phyloP scores from a whole-genome alignment of 2,797 vertebrate genomes.

The Anabacerthia variegaticeps region DNA sequence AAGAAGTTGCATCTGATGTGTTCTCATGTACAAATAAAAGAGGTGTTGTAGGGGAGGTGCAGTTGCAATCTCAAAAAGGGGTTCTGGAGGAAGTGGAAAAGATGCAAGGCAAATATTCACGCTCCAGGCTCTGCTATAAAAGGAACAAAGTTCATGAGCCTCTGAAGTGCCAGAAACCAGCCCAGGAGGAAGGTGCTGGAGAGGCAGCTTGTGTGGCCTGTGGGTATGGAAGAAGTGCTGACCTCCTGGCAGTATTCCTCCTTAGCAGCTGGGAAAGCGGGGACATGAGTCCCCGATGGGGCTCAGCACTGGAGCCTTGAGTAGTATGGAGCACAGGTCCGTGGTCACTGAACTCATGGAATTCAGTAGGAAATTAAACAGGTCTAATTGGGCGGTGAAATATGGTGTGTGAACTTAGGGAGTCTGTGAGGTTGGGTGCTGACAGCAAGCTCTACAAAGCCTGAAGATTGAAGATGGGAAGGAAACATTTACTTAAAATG shows the following conservation, averaged over 20 bases:
- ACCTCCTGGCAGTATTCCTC: not conserved
- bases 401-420: accelerated
- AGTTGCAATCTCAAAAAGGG: not conserved
- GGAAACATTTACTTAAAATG: not conserved
- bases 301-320: not conserved
- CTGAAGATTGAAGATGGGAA: not conserved
- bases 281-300: not conserved
- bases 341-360: accelerated
- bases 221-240: not conserved
- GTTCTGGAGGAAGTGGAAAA: not conserved
- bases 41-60: not conserved
- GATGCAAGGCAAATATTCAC: not conserved
- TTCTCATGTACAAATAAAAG: not conserved
- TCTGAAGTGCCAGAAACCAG: not conserved
- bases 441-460: not conserved
- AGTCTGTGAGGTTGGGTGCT: not conserved
- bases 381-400: not conserved
- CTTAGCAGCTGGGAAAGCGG: not conserved
- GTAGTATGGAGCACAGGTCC: not conserved
- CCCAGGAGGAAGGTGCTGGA: not conserved
- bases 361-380: not conserved
- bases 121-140: not conserved
- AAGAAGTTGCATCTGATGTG: not conserved
- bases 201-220: not conserved
- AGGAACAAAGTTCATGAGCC: not conserved